phyloP scores from a whole-genome alignment of 2,888 invertebrate genomes.

The Tetragonisca angustula region DNA sequence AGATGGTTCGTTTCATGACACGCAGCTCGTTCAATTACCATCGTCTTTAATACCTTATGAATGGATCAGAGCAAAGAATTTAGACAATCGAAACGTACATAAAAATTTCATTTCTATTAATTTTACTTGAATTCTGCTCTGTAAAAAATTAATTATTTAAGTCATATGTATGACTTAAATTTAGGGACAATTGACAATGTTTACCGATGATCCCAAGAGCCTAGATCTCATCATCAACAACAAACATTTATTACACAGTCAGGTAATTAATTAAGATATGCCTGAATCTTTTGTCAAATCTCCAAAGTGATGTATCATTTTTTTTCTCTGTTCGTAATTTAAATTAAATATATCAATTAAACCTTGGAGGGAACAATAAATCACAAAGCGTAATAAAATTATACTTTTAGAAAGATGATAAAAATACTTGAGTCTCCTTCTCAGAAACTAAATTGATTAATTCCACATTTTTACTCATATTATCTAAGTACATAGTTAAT shows the following conservation, averaged over 20 bases:
- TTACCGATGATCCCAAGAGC: constrained; percentile 62
- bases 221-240: constrained; percentile 82
- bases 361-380: too few relatives aligned
- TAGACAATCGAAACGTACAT: constrained; percentile 49
- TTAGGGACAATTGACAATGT: constrained; percentile 62
- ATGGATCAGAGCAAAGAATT: constrained; percentile 72
- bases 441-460: too few relatives aligned
- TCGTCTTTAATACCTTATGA: constrained; percentile 61
- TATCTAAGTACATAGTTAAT: too few relatives aligned
- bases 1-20: constrained; percentile 66
- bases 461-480: too few relatives aligned
- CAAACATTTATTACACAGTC: constrained; percentile 81
- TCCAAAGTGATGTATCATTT: neutral
- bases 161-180: constrained; percentile 14
- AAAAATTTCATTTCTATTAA: neutral
- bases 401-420: too few relatives aligned
- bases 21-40: constrained; percentile 65
- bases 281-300: neutral
- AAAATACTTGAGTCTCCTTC: too few relatives aligned
- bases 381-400: too few relatives aligned
- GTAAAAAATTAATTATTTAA: neutral
- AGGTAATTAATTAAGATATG: constrained; percentile 67
- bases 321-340: neutral
- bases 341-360: neutral
- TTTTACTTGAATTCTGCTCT: neutral